Base-by-base conservation (phyloP, 2,888 invertebrate genomes). In the Neelides folsomi region DNA sequence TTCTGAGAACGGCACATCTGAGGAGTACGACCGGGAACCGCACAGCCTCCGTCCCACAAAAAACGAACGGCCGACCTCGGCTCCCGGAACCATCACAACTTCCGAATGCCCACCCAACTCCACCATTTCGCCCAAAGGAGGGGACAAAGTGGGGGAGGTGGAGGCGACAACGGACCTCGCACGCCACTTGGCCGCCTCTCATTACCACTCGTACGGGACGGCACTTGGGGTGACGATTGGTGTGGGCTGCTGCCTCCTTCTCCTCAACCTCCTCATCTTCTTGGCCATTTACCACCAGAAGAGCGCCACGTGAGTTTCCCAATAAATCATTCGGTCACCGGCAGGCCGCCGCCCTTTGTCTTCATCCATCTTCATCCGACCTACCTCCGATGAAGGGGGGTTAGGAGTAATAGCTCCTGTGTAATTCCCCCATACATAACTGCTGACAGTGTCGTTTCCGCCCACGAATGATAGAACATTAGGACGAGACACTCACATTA, bases 181-280 rank as follows among this genome's bases (percentile, higher is more conserved):
- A 76, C 40, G 76, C 76, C 7, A 76, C 76, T 1, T 71, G 75
- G 42, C 77, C 76, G 65, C 77, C 76, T 66, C 65, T 58, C 86
- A 87, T 66, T 86, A 86, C 67, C 87, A 87, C 68, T 87, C 85
- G 54, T 88, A 89, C 69, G 86, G 88, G 6, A 87, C 88, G 0
- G 89, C 89, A 0, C 73, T 90, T 15, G 84, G 87, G 7, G 86
- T 89, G 27, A 89, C 89, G 19, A 89, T 90, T 63, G 89, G 89
- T 66, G 87, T 87, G 42, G 88, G 88, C 1, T 64, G 64, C 51
- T 64, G 64, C 53, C 55, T 64, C 35, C 62, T 64, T 51, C 55
- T 64, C 49, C 62, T 64, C 59, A 64, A 64, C 60, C 58, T 64
- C 51, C 64, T 64, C 58, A 62, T 64, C 54, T 64, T 64, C 55